Percentiles rank a stretch among this genome's conserved stretches.
phyloP scores from a whole-genome alignment of 2,113 vertebrate genomes.

The Austrofundulus limnaeus region DNA sequence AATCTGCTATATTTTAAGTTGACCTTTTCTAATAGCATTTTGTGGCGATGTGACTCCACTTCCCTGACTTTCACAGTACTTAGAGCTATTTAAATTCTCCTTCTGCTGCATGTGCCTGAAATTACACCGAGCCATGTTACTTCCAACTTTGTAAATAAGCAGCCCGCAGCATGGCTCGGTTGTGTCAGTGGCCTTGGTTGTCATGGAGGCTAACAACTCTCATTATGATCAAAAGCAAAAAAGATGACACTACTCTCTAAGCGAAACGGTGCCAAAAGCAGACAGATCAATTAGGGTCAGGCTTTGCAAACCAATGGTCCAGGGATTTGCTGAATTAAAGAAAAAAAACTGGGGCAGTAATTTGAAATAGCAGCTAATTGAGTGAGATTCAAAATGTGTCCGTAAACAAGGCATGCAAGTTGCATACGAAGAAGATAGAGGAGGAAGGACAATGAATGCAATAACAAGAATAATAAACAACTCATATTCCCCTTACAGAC shows the following conservation, averaged over 20 bases:
- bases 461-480: conserved; percentile 16
- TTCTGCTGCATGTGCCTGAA: conserved; percentile 42
- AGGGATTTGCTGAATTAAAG: conserved; percentile 29
- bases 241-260: conserved; percentile 50
- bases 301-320: conserved; percentile 44
- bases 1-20: conserved; percentile 13
- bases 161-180: conserved; percentile 40
- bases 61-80: conserved; percentile 36
- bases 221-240: conserved; percentile 68
- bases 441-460: conserved; percentile 11
- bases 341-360: conserved; percentile 17
- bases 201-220: conserved; percentile 72
- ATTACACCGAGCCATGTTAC: conserved; percentile 52
- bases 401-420: conserved; percentile 33
- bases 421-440: conserved; percentile 9
- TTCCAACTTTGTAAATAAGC: conserved; percentile 66
- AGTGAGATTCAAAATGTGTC: conserved; percentile 32
- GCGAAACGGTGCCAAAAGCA: conserved; percentile 49
- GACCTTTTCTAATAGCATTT: conserved; percentile 17
- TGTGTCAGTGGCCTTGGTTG: conserved; percentile 65
- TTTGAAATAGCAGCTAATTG: conserved; percentile 41
- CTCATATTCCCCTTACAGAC: neutral
- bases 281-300: conserved; percentile 66
- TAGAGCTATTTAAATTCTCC: conserved; percentile 32
- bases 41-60: conserved; percentile 18